phyloP scores from a whole-genome alignment of 2,797 vertebrate species.

The Adelosebastes latens region DNA sequence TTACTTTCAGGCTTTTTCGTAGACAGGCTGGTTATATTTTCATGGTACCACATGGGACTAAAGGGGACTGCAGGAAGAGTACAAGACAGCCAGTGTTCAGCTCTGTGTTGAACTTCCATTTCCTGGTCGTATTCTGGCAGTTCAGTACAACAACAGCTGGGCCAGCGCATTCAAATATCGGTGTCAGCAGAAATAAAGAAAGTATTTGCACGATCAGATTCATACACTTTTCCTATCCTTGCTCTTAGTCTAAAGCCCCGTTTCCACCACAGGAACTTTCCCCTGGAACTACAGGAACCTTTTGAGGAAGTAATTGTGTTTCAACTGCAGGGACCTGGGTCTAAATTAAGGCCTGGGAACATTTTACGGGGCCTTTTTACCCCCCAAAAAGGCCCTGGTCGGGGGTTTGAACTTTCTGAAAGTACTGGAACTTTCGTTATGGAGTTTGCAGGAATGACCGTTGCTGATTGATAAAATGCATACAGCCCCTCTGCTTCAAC shows the following conservation, averaged over 20 bases:
- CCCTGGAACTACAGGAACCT: no score
- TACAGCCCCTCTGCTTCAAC: no score
- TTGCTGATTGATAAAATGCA: no score
- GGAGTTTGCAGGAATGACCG: no score
- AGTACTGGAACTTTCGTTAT: no score
- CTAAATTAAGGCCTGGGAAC: no score
- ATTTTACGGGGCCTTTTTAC: no score
- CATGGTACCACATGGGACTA: not conserved
- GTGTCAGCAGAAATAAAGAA: slow-evolving; percentile 53
- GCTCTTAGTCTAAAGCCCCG: not conserved
- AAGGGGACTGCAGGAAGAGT: slow-evolving; percentile 17
- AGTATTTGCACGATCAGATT: slow-evolving; percentile 16
- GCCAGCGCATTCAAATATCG: slow-evolving; percentile 1
- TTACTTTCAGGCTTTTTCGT: not conserved
- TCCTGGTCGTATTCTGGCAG: slow-evolving; percentile 52
- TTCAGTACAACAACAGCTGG: slow-evolving; percentile 60
- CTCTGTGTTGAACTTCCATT: slow-evolving; percentile 43
- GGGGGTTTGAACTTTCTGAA: no score
- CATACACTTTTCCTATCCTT: not conserved
- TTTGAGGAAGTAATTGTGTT: no score
- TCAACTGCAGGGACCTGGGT: no score
- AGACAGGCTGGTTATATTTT: not conserved
- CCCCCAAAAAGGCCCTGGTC: no score
- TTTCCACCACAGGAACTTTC: no score
- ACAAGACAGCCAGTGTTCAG: not conserved